Evolutionary conservation across 2,888 invertebrate genomes (phyloP), one percentile per base, ranked within the genome.

Genomic region (Cataglyphis cursor): DNA sequence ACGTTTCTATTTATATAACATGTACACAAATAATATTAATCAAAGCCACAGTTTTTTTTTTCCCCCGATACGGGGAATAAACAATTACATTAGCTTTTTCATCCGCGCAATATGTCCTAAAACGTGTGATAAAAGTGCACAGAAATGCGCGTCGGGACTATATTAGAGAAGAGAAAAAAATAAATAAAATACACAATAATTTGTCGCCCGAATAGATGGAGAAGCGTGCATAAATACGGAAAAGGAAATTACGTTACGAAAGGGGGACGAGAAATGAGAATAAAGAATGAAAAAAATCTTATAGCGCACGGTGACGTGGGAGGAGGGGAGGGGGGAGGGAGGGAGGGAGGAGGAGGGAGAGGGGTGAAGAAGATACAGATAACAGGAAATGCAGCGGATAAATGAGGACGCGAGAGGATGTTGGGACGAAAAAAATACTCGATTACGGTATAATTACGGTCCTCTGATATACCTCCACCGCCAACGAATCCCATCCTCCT

Each of bases 201-300:
- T 80, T 80, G 72, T 80, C 78, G 59, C 31, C 31, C 44, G 78
- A 44, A 59, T 44, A 80, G 78, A 70, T 72, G 44, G 78, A 80
- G 72, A 31, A 59, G 44, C 59, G 78, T 28, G 21, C 31, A 41
- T 72, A 68, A 44, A 75, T 38, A 76, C 24, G 28, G 15, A 57
- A 18, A 15, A 44, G 59, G 31, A 80, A 72, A 80, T 80, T 80
- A 59, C 78, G 57, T 72, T 78, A 80, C 59, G 73, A 57, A 72
- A 80, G 59, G 24, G 59, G 78, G 18, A 65, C 48, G 68, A 75
- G 35, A 66, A 59, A 72, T 64, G 62, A 64, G 72, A 62, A 28
- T 51, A 59, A 80, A 80, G 72, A 80, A 35, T 78, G 44, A 5
- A 21, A 73, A 80, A 80, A 80, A 28, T 28, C 59, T 80, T 73